Base-by-base conservation (phyloP, 2,797 vertebrate genomes). In the Thaleichthys pacificus region DNA sequence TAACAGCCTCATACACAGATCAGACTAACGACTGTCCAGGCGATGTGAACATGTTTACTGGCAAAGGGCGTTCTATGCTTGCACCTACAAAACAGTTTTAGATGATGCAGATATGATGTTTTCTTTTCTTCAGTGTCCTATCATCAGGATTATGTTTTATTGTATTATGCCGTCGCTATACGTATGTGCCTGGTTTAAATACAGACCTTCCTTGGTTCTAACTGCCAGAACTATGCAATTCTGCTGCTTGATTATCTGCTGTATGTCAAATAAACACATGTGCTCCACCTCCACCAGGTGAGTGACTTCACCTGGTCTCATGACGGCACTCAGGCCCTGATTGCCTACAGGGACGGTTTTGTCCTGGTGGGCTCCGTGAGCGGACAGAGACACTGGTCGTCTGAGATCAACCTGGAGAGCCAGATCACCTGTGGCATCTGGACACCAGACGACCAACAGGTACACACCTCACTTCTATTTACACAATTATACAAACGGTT, bases 271-370 rank as follows among this genome's bases (percentile, higher is more conserved):
- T 35, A 35, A 35, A 35, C 7, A 30, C 9, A 47, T 47, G 42
- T 47, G 7, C 21, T 61, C 57, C 61, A 15, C 9, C 6, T 42
- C 35, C 14, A 3, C 42, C 72, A 99, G 98, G 97, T 99, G 85
- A 99, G 98, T 82, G 98, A 99, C 86, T 99, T 99, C 86, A 99
- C 97, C 0, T 99, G 98, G 98, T 99, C 97, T 86, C 98, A 99
- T 17, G 98, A 99, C 72, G 98, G 98, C 72, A 99, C 97, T 58
- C 98, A 99, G 83, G 98, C 98, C 1, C 95, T 99, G 68, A 99
- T 99, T 75, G 98, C 98, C 0, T 99, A 99, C 74, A 93, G 98
- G 82, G 97, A 99, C 73, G 98, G 98, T 56, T 99, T 99, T 74
- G 98, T 99, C 77, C 87, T 99, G 78, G 98, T 99, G 0, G 98